Conservation (phyloP, 2,888 invertebrate species). For the Morpho helenor region DNA sequence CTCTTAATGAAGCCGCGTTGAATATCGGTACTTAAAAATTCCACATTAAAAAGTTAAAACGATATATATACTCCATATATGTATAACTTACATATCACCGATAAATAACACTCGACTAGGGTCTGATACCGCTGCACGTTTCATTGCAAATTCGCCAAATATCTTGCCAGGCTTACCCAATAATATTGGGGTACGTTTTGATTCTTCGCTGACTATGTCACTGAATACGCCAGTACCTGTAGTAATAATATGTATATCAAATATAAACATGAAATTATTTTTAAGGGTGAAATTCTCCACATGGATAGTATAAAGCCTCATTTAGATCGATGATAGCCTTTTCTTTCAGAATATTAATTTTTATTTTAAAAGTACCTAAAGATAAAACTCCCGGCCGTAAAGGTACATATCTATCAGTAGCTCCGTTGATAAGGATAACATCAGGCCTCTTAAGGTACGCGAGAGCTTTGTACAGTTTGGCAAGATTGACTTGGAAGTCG, state of each 20-base stretch:
- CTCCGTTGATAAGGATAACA: constrained; percentile 72
- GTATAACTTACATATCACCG: constrained; percentile 85
- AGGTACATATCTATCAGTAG: constrained; percentile 62
- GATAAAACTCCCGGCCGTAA: constrained; percentile 43
- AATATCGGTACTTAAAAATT: too few species aligned
- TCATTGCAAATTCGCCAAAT: constrained; percentile 70
- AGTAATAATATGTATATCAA: constrained; percentile 6
- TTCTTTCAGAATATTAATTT: too few species aligned
- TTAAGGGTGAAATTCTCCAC: too few species aligned
- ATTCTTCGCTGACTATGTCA: constrained; percentile 54
- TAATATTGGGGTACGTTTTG: constrained; percentile 53
- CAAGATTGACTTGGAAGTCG: constrained; percentile 68
- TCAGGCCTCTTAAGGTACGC: constrained; percentile 69
- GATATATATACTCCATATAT: not conserved
- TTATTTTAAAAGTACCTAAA: constrained; percentile 46
- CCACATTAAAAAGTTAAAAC: too few species aligned
- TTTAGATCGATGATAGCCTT: too few species aligned
- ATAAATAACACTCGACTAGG: constrained; percentile 87
- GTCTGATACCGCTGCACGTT: constrained; percentile 78
- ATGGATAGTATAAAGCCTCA: too few species aligned
- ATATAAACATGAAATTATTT: too few species aligned
- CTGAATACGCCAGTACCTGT: constrained; percentile 64
- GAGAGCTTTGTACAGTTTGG: constrained; percentile 69
- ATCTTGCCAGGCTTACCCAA: constrained; percentile 73
- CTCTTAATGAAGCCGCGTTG: too few species aligned